A percentile compares a stretch with the other conserved stretches of the same genome.
phyloP scores from a whole-genome alignment of 1,140 invertebrate genomes.

The Leguminivora glycinivorella region DNA sequence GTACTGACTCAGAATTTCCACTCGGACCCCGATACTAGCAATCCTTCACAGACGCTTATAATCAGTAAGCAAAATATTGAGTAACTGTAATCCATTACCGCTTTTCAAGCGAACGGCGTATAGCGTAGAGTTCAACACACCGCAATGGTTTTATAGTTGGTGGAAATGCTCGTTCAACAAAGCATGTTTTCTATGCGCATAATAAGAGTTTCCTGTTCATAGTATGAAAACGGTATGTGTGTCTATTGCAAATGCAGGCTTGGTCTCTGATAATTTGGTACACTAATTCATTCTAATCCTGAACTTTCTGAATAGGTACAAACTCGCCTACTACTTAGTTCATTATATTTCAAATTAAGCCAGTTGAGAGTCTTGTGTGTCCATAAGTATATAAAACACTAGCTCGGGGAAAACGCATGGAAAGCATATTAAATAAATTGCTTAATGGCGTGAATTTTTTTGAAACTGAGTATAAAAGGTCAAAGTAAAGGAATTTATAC shows the following conservation, averaged over 20 bases:
- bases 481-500: too few species aligned
- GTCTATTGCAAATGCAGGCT: slow-evolving; percentile 32
- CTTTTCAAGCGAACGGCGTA: too few species aligned
- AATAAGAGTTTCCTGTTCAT: slow-evolving; percentile 37
- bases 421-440: neutral
- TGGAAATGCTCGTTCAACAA: neutral
- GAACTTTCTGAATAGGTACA: neutral
- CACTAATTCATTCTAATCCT: slow-evolving; percentile 43
- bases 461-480: too few species aligned
- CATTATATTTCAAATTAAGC: neutral
- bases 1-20: slow-evolving; percentile 37
- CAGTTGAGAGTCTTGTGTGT: neutral
- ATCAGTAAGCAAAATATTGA: neutral
- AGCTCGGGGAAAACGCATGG: neutral
- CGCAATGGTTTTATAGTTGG: neutral
- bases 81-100: neutral
- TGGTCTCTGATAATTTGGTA: slow-evolving; percentile 42
- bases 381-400: neutral
- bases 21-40: slow-evolving; percentile 30
- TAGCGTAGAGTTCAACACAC: neutral
- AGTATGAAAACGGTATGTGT: slow-evolving; percentile 34
- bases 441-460: too few species aligned
- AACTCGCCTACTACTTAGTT: neutral
- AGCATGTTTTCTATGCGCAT: neutral
- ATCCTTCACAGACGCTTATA: slow-evolving; percentile 30